phyloP scores from a whole-genome alignment of 2,888 invertebrate genomes.

The Synanthedon formicaeformis region DNA sequence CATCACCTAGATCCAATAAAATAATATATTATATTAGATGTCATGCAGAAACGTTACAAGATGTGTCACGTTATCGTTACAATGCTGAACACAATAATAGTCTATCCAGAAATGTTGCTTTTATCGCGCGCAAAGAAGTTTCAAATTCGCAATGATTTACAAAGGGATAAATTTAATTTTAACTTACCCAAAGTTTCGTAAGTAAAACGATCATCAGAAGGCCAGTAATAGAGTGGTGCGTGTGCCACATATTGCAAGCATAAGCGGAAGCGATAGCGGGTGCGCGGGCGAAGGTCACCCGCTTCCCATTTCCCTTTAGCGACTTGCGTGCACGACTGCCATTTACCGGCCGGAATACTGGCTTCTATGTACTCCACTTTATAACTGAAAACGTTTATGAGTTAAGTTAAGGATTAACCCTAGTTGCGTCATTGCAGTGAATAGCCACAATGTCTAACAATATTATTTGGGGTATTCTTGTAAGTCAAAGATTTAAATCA shows the following conservation, averaged over 20 bases:
- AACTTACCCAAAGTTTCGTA: conserved; percentile 79
- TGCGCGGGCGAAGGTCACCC: conserved; percentile 75
- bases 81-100: too few relatives aligned
- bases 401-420: neutral
- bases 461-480: too few relatives aligned
- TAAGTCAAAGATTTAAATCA: too few relatives aligned
- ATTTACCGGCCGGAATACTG: conserved; percentile 37
- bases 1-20: conserved; percentile 69
- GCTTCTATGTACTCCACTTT: conserved; percentile 63
- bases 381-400: conserved; percentile 21
- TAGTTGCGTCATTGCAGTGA: neutral
- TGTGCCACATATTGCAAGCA: conserved; percentile 73
- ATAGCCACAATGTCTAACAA: neutral
- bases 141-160: neutral
- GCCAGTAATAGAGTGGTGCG: conserved; percentile 77
- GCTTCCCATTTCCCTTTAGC: conserved; percentile 40
- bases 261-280: conserved; percentile 82
- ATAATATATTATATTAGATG: neutral
- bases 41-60: too few relatives aligned
- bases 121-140: too few relatives aligned
- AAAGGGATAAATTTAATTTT: too few relatives aligned
- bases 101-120: too few relatives aligned
- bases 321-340: conserved; percentile 26
- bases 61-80: too few relatives aligned
- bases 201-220: conserved; percentile 75